A percentile compares a stretch with the other conserved stretches of the same genome.
Conservation (phyloP, 1,140 invertebrate genomes). For the Steinernema khuongi region DNA sequence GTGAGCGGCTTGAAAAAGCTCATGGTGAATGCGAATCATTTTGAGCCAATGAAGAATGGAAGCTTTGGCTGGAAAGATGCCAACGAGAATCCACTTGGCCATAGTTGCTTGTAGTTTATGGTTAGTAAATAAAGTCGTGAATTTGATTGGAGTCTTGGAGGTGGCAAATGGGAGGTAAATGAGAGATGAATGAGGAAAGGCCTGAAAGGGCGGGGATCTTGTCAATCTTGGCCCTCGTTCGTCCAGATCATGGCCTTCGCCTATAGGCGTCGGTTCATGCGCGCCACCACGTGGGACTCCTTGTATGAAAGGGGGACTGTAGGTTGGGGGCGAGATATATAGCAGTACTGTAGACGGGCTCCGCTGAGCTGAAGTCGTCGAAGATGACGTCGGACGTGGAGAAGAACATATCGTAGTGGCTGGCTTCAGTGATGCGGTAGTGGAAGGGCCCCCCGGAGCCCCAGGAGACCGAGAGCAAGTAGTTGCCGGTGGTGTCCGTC, state of each 20-base stretch:
- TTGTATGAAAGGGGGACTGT: not conserved
- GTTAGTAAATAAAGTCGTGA: no score
- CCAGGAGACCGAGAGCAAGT: not conserved
- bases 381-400: not conserved
- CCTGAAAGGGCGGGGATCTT: no score
- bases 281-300: constrained; percentile 17
- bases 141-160: no score
- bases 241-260: constrained; percentile 24
- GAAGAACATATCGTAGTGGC: not conserved
- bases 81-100: no score
- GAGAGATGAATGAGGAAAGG: no score
- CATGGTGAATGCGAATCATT: no score
- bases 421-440: not conserved
- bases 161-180: no score
- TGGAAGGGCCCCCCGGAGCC: not conserved
- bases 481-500: not conserved
- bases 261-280: constrained; percentile 18
- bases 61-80: no score
- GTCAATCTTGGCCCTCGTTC: constrained; percentile 26
- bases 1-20: no score
- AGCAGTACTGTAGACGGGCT: not conserved
- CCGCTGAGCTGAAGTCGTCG: not conserved
- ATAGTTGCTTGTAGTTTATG: no score
- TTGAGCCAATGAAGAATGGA: no score
- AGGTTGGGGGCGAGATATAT: not conserved